Evolutionary conservation across 2,797 vertebrate species (phyloP).

Genomic region (Helarctos malayanus): DNA sequence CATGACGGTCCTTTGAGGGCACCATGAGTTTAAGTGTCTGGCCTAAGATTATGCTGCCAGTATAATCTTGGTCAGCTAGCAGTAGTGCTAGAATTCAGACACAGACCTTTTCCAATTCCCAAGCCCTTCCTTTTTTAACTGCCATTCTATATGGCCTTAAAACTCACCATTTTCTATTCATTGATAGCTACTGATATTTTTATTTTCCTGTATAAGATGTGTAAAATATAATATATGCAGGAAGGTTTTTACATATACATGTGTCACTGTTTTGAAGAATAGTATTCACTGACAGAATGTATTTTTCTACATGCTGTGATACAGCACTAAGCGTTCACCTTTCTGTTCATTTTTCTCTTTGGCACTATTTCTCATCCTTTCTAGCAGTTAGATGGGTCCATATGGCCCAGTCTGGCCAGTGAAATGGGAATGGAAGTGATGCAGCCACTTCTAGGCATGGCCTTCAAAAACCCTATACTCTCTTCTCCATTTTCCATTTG

Average conservation of each 20-base stretch:
- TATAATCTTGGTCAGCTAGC: background rate
- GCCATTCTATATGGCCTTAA: conserved; percentile 24
- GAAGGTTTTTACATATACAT: background rate
- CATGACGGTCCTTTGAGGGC: background rate
- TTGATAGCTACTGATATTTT: background rate
- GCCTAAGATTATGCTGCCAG: background rate
- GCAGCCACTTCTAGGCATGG: background rate
- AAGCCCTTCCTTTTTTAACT: background rate
- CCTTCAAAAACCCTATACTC: background rate
- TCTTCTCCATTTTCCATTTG: background rate
- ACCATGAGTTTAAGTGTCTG: background rate
- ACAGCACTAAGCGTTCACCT: background rate
- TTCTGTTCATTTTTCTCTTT: background rate
- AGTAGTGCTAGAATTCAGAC: background rate
- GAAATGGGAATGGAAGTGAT: background rate
- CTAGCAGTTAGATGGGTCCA: background rate
- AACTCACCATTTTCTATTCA: background rate
- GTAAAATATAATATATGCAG: background rate
- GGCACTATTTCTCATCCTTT: background rate
- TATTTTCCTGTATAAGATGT: background rate
- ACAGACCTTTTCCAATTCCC: background rate
- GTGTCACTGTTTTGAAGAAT: background rate
- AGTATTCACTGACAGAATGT: background rate
- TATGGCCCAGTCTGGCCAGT: background rate
- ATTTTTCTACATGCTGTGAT: conserved; percentile 1